Base-by-base conservation (phyloP, 2,113 vertebrate species). In the Lipotes vexillifer region DNA sequence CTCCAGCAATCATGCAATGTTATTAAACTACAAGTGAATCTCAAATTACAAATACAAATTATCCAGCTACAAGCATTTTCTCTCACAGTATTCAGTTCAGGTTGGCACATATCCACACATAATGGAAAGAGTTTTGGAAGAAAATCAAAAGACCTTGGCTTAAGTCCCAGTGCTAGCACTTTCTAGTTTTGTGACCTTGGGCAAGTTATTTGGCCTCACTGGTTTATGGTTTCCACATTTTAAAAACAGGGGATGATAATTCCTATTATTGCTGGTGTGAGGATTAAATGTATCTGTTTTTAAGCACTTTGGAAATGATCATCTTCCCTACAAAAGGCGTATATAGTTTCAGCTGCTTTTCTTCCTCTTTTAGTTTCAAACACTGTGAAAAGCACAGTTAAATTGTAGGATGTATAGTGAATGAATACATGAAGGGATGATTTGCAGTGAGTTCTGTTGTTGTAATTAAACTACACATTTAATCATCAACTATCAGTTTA, bases 1-100 rank as follows among this genome's bases (percentile, higher is more conserved):
- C 75, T 95, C 49, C 27, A 92, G 41, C 25, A 83, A 84, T 93
- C 91, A 55, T 49, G 23, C 36, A 71, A 61, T 95, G 89, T 93
- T 72, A 94, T 93, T 92, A 81, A 96, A 82, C 78, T 90, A 65
- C 21, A 96, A 97, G 83, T 29, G 71, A 96, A 89, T 94, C 69
- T 97, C 80, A 92, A 94, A 94, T 97, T 93, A 81, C 63, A 94
- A 86, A 88, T 80, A 95, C 74, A 95, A 93, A 94, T 92, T 87
- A 81, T n/a, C n/a, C 80, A 90, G 41, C 59, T 93, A 89, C 55
- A 87, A 89, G 55, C 71, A 82, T 92, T 80, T n/a, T 82, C 61
- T 94, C 61, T 65, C 88, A 89, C 31, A 90, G 63, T 71, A 80
- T 74, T 96, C 59, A 41, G 31, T 93, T 93, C 82, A 93, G 29